Evolutionary conservation across 2,888 invertebrate genomes (phyloP).

Genomic region (Resseliella maxima): DNA sequence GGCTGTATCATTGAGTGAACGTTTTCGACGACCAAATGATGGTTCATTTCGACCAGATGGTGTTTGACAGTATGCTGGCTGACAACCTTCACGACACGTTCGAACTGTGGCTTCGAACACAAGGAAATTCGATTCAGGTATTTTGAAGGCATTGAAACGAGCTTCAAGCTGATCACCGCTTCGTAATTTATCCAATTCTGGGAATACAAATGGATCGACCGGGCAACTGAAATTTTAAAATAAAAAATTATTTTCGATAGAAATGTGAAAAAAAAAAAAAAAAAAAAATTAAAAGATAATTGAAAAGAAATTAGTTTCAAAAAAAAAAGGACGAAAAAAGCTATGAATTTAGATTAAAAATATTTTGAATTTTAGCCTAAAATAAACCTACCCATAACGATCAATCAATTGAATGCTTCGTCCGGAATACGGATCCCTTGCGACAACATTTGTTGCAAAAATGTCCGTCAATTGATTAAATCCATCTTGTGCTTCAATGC

Average conservation of each 20-base stretch:
- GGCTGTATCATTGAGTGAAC: conserved; percentile 67
- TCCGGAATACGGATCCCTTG: conserved; percentile 91
- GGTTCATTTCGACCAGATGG: conserved; percentile 83
- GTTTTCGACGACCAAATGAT: conserved; percentile 80
- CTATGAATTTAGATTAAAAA: no score
- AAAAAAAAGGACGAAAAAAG: not conserved
- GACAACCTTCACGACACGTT: conserved; percentile 89
- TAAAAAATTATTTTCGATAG: not conserved
- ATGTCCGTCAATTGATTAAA: conserved; percentile 90
- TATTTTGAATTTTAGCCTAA: not conserved
- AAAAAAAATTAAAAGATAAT: not conserved
- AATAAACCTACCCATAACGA: conserved; percentile 79
- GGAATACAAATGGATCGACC: conserved; percentile 91
- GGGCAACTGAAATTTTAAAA: conserved; percentile 75
- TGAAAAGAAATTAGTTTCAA: not conserved
- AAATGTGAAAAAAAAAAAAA: not conserved
- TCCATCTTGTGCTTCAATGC: conserved; percentile 88
- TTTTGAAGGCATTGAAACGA: conserved; percentile 92
- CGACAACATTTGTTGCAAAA: conserved; percentile 92
- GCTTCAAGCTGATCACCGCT: conserved; percentile 90
- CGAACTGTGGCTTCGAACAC: conserved; percentile 93
- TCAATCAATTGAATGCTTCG: conserved; percentile 90
- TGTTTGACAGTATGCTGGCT: conserved; percentile 87
- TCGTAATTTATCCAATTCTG: conserved; percentile 86
- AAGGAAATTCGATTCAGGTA: conserved; percentile 92